These are phyloP conservation scores for Xyrichtys novacula DNA, from an alignment of 2,797 vertebrate genomes.

Conservation along the genomic window DNA sequence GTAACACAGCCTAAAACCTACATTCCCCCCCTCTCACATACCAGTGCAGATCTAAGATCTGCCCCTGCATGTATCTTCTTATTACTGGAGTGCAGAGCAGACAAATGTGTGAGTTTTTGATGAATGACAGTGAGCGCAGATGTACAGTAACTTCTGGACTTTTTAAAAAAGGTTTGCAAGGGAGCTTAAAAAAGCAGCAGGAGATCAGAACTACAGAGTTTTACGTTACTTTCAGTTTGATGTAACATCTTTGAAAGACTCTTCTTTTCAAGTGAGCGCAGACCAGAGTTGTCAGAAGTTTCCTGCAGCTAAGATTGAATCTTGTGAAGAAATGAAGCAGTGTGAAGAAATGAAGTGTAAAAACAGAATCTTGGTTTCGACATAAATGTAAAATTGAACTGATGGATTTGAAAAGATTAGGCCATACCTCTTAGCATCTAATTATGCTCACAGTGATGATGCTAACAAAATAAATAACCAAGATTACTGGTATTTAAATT, in stretches of 20 bases:
- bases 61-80: constrained; percentile 77
- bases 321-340: neutral
- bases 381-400: too few relatives aligned
- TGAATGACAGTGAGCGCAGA: constrained; percentile 50
- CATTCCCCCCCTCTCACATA: constrained; percentile 69
- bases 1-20: constrained; percentile 48
- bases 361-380: neutral
- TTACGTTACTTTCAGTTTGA: neutral
- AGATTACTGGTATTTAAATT: neutral
- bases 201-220: constrained; percentile 3
- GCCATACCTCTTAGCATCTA: too few relatives aligned
- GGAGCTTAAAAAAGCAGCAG: constrained; percentile 14
- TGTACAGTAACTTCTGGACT: neutral
- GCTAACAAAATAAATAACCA: too few relatives aligned
- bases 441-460: too few relatives aligned
- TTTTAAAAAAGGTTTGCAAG: constrained; percentile 19
- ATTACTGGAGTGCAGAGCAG: constrained; percentile 42
- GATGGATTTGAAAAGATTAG: constrained; percentile 13
- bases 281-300: constrained; percentile 3
- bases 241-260: constrained; percentile 2
- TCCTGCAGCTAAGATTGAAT: neutral
- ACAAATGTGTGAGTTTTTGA: constrained; percentile 30
- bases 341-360: neutral
- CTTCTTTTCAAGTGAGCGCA: constrained; percentile 5
- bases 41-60: constrained; percentile 76